These are phyloP conservation scores for Cossypha polioptera DNA, from an alignment of 2,797 vertebrate genomes.

Conservation along the genomic window DNA sequence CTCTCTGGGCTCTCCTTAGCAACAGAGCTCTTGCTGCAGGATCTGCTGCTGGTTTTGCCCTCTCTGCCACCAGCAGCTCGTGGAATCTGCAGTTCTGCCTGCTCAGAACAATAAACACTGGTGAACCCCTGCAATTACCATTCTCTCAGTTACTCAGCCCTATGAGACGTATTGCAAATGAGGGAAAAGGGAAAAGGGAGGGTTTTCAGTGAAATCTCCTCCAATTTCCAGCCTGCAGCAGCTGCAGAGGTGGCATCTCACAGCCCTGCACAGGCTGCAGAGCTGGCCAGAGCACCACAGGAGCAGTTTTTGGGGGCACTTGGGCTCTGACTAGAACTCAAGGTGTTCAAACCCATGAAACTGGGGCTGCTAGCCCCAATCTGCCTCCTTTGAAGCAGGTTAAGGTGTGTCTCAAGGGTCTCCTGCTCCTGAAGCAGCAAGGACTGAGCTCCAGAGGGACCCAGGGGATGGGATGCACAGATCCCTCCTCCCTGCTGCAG, in stretches of 20 bases:
- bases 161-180: fast-evolving
- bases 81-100: neutral
- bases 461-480: neutral
- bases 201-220: neutral
- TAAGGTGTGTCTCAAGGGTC: fast-evolving
- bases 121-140: neutral
- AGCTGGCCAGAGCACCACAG: neutral
- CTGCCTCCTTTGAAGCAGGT: neutral
- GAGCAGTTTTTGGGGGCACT: neutral
- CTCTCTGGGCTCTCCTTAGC: slow-evolving; percentile 14
- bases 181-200: neutral
- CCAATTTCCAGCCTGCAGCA: neutral
- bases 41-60: neutral
- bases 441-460: neutral
- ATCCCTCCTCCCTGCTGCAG: neutral
- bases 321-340: neutral
- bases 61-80: neutral
- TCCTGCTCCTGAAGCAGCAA: neutral
- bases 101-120: neutral
- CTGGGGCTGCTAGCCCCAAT: fast-evolving
- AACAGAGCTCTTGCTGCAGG: neutral
- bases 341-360: neutral
- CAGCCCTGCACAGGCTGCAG: neutral
- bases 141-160: neutral
- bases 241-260: neutral